Evolutionary conservation across 2,113 vertebrate genomes (phyloP), one percentile per base, ranked within the genome.

Genomic region (Ceyx melanurus): DNA sequence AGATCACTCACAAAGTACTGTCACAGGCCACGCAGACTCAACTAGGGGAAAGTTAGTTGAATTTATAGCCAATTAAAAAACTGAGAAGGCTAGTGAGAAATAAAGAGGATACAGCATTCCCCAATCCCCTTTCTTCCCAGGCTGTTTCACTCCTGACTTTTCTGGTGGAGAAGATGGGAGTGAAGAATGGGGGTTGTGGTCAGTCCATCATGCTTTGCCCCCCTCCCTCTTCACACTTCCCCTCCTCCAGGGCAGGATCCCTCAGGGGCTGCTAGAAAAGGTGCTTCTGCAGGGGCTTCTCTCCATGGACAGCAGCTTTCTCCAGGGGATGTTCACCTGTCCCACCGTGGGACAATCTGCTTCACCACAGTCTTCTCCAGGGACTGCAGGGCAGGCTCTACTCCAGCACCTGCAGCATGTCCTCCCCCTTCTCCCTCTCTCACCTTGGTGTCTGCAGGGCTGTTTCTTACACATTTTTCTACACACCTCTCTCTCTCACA

Each of bases 311-410:
- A 3, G 5, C 50, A 71, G 42, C 28, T 74, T 81, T 77, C 65
- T 70, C 54, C 31, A 53, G 42, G 35, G 5, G 13, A 13, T 1
- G 3, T 37, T 45, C 43, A 58, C 22, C 33, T 43, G 18, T 17
- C 31, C 31, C 9, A 16, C 6, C 0, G 0, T 12, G 31, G 8
- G 5, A 80, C 40, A 76, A 1, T 2, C 65, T 81, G 29, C 40
- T 40, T 65, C 78, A 35, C 8, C 22, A 13, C 4, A 3, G 35
- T 26, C 78, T 62, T 57, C 16, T 65, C 46, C 56, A 53, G 19
- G 21, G 13, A 20, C 48, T 42, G 20, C 15, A 65, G 65, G 29
- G 72, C 5, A 64, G 45, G 33, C 11, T 26, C 67, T 48, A 1
- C 40, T 80, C 35, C 1, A 1, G 19, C 3, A 5, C 18, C 33